Base-by-base conservation (phyloP, 1,140 invertebrate genomes). In the Linepithema humile region DNA sequence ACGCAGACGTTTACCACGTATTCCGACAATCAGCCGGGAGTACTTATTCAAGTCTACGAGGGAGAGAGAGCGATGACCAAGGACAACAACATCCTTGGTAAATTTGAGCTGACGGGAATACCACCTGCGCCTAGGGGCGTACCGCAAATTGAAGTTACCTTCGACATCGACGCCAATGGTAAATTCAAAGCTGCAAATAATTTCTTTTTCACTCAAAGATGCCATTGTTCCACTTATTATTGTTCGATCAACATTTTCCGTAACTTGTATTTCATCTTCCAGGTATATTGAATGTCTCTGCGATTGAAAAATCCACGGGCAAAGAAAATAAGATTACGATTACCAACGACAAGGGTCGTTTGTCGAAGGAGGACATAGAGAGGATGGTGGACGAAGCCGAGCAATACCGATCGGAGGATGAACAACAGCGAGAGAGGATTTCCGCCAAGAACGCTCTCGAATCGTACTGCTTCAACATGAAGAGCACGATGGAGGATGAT, bases 381-480 rank as follows among this genome's bases (percentile, higher is more conserved):
- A 95, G 96, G 55, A 98, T 98, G 97, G 96, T 97, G 12, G 95
- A 95, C 23, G 96, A 96, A 72, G 96, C 95, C 0, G 94, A 95
- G 59, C 93, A 90, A 45, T 97, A 96, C 91, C 96, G 96, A 86
- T 95, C 95, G n/a, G 95, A 96, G 82, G 96, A 97, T 62, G 96
- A 97, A 48, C 95, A 95, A 53, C 97, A 97, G 89, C 95, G 95
- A 38, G 95, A 97, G 29, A 95, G 95, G 20, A 95, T 98, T 38
- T 32, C 92, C 0, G 95, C 95, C 0, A 94, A 95, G 75, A 96
- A 96, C 84, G 89, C 95, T 53, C 92, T 98, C 15, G 97, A 98
- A 89, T 95, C 95, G 50, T 98, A 98, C 85, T 98, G 98, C 94
- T 99, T 99, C 96, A 98, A 98, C 96, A 98, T 99, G 96, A 99